Conservation (phyloP, 2,888 invertebrate species). For the Leptinotarsa peninsularis region DNA sequence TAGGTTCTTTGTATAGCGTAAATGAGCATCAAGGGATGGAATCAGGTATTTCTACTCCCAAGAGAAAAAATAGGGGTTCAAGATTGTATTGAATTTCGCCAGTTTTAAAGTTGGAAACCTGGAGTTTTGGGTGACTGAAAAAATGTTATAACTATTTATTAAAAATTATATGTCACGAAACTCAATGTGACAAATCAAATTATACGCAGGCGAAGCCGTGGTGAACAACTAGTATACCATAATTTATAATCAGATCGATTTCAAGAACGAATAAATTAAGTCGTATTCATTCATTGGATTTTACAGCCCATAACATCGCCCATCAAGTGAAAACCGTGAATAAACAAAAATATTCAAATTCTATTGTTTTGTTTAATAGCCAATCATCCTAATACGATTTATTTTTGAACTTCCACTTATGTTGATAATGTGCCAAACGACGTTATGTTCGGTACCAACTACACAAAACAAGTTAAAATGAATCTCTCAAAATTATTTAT, state of each 20-base stretch:
- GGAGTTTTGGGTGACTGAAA: too few species aligned
- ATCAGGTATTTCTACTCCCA: too few species aligned
- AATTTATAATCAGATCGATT: neutral
- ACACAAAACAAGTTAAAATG: conserved; percentile 8
- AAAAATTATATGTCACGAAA: too few species aligned
- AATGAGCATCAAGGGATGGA: too few species aligned
- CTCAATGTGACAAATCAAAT: too few species aligned
- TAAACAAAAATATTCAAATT: neutral
- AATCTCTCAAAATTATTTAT: neutral
- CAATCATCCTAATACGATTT: neutral
- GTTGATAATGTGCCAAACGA: conserved; percentile 26
- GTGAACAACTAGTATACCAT: too few species aligned
- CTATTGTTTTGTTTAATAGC: conserved; percentile 2
- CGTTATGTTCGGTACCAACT: conserved; percentile 12
- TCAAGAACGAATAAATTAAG: neutral
- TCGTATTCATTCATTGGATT: neutral
- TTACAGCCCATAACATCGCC: neutral
- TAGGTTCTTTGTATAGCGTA: too few species aligned
- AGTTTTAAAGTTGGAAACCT: too few species aligned
- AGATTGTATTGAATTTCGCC: too few species aligned
- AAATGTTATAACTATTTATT: too few species aligned
- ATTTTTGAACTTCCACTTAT: conserved; percentile 6
- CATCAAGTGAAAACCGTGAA: neutral
- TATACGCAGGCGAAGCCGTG: too few species aligned
- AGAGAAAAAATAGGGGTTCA: too few species aligned